Evolutionary conservation across 2,797 vertebrate species (phyloP).

Genomic region (Alcedo quadribrachys): DNA sequence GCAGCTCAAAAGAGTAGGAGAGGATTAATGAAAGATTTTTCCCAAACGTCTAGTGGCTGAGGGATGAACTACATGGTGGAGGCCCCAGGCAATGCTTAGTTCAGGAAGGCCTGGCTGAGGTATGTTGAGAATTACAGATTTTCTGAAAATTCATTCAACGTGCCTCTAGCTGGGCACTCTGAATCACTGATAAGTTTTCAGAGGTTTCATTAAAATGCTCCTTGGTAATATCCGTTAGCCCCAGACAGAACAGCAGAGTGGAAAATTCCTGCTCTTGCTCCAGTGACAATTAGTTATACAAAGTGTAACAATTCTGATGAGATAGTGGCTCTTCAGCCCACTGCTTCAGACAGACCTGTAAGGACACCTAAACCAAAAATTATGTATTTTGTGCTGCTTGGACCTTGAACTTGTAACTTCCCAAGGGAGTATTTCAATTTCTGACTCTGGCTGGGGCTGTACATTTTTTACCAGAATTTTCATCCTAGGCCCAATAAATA

Average conservation of each 20-base stretch:
- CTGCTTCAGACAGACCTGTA: background rate
- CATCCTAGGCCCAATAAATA: background rate
- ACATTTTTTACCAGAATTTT: background rate
- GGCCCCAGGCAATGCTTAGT: background rate
- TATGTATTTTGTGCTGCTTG: background rate
- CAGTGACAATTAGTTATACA: background rate
- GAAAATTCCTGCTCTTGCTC: conserved; percentile 31
- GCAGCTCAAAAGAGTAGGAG: background rate
- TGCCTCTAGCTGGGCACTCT: background rate
- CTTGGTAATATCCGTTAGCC: background rate
- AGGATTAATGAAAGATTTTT: background rate
- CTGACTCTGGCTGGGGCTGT: background rate
- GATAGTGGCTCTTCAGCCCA: background rate
- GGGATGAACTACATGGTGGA: background rate
- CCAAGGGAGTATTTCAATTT: background rate
- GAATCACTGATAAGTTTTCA: background rate
- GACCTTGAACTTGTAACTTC: background rate
- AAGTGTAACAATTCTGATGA: background rate
- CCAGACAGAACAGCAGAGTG: background rate
- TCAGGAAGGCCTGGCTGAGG: background rate
- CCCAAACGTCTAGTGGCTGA: background rate
- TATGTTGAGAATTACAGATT: background rate
- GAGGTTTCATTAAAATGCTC: background rate
- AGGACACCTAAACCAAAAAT: background rate
- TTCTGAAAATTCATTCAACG: background rate